phyloP scores from a whole-genome alignment of 2,113 vertebrate genomes.

The Motacilla alba region DNA sequence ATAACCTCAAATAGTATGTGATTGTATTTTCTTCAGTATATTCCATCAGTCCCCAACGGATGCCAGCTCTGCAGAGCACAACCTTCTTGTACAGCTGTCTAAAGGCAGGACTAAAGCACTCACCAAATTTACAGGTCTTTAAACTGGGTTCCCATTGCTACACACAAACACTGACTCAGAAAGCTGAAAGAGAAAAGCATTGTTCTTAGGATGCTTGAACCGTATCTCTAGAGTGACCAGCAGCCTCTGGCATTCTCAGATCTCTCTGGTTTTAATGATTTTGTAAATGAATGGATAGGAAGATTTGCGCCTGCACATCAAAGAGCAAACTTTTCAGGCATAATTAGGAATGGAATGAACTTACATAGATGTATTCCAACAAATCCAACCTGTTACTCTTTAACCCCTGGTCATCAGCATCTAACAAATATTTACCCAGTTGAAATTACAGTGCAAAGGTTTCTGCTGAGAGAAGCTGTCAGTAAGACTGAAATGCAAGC shows the following conservation, averaged over 20 bases:
- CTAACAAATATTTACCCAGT: slow-evolving; percentile 56
- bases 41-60: not conserved
- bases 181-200: not conserved
- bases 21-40: not conserved
- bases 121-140: not conserved
- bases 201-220: not conserved
- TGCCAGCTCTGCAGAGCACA: not conserved
- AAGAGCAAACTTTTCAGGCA: not conserved
- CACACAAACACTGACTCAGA: not conserved
- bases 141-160: not conserved
- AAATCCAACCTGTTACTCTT: slow-evolving; percentile 39
- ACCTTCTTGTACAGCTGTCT: accelerated
- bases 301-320: not conserved
- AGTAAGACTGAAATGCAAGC: not conserved
- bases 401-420: slow-evolving; percentile 45
- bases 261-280: not conserved
- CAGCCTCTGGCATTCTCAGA: not conserved
- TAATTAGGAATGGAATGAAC: not conserved
- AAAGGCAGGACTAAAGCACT: not conserved
- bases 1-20: not conserved
- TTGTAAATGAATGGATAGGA: not conserved
- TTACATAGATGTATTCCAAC: not conserved
- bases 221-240: not conserved
- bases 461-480: slow-evolving; percentile 14
- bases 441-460: slow-evolving; percentile 65